These are phyloP conservation scores for Echinops telfairi DNA, from an alignment of 2,113 vertebrate genomes.

Conservation along the genomic window DNA sequence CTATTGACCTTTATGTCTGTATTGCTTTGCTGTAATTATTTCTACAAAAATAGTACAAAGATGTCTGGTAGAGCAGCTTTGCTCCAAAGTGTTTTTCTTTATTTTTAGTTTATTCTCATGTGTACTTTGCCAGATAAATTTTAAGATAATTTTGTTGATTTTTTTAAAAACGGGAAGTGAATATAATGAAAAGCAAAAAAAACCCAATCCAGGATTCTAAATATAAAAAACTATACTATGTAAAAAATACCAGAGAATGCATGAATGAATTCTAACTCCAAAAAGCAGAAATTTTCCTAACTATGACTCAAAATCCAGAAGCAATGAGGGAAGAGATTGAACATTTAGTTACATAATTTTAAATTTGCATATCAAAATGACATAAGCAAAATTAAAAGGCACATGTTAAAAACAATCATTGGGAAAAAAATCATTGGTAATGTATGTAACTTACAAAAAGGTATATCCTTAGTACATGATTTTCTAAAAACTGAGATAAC, in stretches of 20 bases:
- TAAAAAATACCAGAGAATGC: neutral
- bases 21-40: constrained; percentile 10
- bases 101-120: neutral
- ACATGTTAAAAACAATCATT: constrained; percentile 25
- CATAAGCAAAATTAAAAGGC: constrained; percentile 1
- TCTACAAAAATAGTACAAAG: neutral
- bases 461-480: neutral
- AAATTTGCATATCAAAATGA: constrained; percentile 28
- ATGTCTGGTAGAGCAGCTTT: neutral
- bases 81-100: neutral
- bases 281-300: neutral
- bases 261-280: neutral
- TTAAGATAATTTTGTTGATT: neutral
- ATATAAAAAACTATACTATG: neutral
- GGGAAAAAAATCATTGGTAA: constrained; percentile 10
- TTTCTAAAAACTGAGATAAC: constrained; percentile 43
- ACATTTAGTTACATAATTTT: neutral
- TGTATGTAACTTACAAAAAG: neutral
- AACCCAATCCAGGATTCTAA: neutral
- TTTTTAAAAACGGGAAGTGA: neutral
- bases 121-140: constrained; percentile 24
- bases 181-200: constrained; percentile 1
- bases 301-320: constrained; percentile 38
- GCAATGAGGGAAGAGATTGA: neutral
- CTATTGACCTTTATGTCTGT: neutral